phyloP scores from a whole-genome alignment of 2,797 vertebrate species.

The Enteromius mattozi region DNA sequence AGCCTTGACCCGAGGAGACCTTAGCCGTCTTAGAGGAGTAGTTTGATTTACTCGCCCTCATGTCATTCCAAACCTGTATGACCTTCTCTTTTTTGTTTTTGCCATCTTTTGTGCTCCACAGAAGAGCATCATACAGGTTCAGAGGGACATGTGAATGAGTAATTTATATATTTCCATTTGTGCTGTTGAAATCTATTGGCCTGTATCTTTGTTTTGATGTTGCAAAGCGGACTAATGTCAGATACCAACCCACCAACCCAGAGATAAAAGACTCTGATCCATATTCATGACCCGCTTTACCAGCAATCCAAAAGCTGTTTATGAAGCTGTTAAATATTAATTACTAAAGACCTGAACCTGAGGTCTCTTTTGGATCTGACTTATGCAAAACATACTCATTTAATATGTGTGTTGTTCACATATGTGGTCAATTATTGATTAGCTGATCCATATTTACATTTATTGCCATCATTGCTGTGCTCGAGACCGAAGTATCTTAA shows the following conservation, averaged over 20 bases:
- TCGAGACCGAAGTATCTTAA: not conserved
- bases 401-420: not conserved
- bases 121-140: not conserved
- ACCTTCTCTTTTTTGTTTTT: not conserved
- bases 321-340: conserved; percentile 27
- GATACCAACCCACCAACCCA: not conserved
- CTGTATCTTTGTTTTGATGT: not conserved
- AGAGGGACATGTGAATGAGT: not conserved
- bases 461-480: not conserved
- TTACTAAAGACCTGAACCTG: not conserved
- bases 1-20: not conserved
- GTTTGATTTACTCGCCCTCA: not conserved
- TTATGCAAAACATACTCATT: not conserved
- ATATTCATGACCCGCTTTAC: conserved; percentile 33
- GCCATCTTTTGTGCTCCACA: not conserved
- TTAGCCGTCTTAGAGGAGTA: not conserved
- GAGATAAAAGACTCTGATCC: conserved; percentile 35
- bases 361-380: conserved; percentile 1
- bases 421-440: conserved; percentile 22
- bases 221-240: not conserved
- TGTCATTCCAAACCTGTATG: not conserved
- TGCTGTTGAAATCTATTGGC: not conserved
- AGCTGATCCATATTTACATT: not conserved
- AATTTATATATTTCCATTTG: not conserved
- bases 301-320: conserved; percentile 16